A percentile compares a stretch with the other conserved stretches of the same genome.
phyloP scores from a whole-genome alignment of 2,113 vertebrate species.

The Echinops telfairi region DNA sequence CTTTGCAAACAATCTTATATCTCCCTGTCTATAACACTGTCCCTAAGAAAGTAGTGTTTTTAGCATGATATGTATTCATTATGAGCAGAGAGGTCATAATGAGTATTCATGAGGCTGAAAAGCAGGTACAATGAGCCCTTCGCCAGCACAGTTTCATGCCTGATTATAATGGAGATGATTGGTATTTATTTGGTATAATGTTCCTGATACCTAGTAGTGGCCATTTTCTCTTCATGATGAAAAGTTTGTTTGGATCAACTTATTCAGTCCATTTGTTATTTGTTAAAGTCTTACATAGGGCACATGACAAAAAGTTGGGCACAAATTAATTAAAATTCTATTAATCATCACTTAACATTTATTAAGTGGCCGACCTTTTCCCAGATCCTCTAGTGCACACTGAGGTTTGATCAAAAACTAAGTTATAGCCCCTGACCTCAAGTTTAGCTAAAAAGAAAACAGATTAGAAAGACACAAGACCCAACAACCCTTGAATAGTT shows the following conservation, averaged over 20 bases:
- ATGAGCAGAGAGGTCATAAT: conserved; percentile 68
- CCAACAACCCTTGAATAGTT: not conserved
- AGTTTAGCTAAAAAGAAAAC: conserved; percentile 8
- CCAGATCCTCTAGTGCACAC: not conserved
- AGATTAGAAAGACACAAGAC: not conserved
- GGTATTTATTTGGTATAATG: conserved; percentile 64
- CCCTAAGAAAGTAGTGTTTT: conserved; percentile 54
- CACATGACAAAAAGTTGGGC: not conserved
- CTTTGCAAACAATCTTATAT: conserved; percentile 64
- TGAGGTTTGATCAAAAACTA: conserved; percentile 20
- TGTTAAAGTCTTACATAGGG: conserved; percentile 50
- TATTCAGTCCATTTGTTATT: not conserved
- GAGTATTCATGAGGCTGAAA: conserved; percentile 67
- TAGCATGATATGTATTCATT: not conserved
- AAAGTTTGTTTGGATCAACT: conserved; percentile 62
- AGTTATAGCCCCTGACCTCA: not conserved
- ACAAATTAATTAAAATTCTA: conserved; percentile 53
- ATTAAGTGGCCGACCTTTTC: not conserved
- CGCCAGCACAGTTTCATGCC: not conserved
- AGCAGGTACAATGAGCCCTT: not conserved
- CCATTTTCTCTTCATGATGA: conserved; percentile 33
- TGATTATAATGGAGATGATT: conserved; percentile 59
- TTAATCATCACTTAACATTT: conserved; percentile 47
- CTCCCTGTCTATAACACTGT: not conserved
- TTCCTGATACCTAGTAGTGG: conserved; percentile 41